Evolutionary conservation across 2,797 vertebrate species (phyloP), one percentile per base, ranked within the genome.

Genomic region (Arnoldichthys spilopterus): DNA sequence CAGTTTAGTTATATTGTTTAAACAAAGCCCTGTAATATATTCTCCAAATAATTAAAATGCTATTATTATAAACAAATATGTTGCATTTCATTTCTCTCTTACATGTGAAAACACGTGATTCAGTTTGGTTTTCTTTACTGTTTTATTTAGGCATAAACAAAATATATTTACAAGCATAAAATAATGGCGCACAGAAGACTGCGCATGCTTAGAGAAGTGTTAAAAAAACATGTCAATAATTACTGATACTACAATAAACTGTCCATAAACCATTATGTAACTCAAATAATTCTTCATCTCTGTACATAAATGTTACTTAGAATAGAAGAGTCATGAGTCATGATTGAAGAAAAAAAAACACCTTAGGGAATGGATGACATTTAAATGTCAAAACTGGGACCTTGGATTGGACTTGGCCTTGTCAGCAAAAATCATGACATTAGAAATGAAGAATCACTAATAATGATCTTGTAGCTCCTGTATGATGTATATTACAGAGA

Each of bases 381-480:
- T 84, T 82, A 82, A 68, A 86, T 80, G 72, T 73, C 51, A 80
- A 73, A 67, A 37, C 15, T 53, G 22, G 51, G 28, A 77, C 63
- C 56, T 72, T 34, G 40, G 34, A 22, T 13, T 58, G 7, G 61
- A 71, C 16, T 20, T 43, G 45, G 1, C 54, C n/a, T 40, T 58
- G 53, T 30, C 45, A 79, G 40, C 37, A 79, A 40, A 61, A 58
- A 24, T 51, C 5, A 43, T 40, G 37, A 73, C 24, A 20, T 1
- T 62, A 54, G 26, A 22, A 32, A 53, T 53, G 47, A 70, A 70
- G 16, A 30, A 47, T 7, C 43, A 45, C 40, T 47, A 66, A 4
- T 67, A 67, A 30, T 12, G 24, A 9, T 53, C 43, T 9, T 20
- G 47, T 20, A 69, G 45, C 8, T 32, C 16, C 20, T 68, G 43